Percentiles rank a stretch among this genome's conserved stretches.
Conservation (phyloP, 37 sponge, comb jelly and placozoan species). For the Aplysina aerophoba region DNA sequence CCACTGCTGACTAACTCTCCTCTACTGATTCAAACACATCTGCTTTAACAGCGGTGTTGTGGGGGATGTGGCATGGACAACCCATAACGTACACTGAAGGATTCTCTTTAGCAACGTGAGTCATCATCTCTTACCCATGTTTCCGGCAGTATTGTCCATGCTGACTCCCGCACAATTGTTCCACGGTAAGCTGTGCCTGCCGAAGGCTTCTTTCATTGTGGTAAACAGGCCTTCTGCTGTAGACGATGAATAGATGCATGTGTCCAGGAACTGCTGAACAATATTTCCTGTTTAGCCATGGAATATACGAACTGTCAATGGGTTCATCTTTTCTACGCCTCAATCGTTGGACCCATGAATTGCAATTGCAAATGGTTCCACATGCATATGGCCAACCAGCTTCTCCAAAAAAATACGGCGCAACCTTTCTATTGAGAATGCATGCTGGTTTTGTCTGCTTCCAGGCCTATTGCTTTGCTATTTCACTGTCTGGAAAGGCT, state of each 20-base stretch:
- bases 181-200: conserved; percentile 46
- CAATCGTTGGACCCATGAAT: conserved; percentile 52
- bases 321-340: conserved; percentile 49
- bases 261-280: conserved; percentile 47
- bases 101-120: conserved; percentile 33
- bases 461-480: conserved; percentile 46
- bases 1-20: neutral
- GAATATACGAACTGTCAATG: conserved; percentile 48
- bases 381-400: conserved; percentile 36
- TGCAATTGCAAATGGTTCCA: conserved; percentile 37
- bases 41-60: conserved; percentile 52
- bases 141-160: conserved; percentile 57
- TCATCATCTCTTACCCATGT: conserved; percentile 52
- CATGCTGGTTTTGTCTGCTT: conserved; percentile 59
- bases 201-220: conserved; percentile 50
- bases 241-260: conserved; percentile 53
- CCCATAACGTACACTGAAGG: conserved; percentile 50
- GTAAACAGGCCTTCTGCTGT: conserved; percentile 54
- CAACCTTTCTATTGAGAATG: conserved; percentile 49
- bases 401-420: conserved; percentile 30
- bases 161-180: conserved; percentile 49
- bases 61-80: conserved; percentile 55
- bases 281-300: conserved; percentile 26
- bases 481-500: conserved; percentile 49
- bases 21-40: conserved; percentile 15